Base-by-base conservation (phyloP, 1,140 invertebrate species). In the Danaus plexippus region DNA sequence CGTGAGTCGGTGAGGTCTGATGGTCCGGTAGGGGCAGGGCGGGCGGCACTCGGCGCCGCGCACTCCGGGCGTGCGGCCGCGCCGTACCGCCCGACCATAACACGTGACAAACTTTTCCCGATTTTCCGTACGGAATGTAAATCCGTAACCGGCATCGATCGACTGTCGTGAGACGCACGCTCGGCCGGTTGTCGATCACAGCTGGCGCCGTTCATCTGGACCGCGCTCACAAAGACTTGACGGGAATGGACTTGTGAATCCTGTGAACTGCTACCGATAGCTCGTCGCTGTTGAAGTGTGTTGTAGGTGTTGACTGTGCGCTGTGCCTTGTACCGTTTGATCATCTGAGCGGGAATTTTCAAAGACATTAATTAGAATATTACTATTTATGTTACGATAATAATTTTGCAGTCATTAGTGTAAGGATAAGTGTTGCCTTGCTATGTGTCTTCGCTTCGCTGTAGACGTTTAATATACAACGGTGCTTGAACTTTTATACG, bases 361-460 rank as follows among this genome's bases (percentile, higher is more conserved):
- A 53, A 54, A 62, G 68, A 73, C 63, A 57, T 69, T 75, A 47
- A 64, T 76, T 77, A 62, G 63, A 69, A 51, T 56, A 60, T 73
- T 72, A 65, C 70, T 69, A 66, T 58, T 62, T 47, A 64, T 54
- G 71, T 67, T 68, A 69, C 59, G 55, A 73, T 71, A 75, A 74
- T 80, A 75, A 67, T 77, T 75, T 73, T 61, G 74, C 66, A 62
- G 66, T 71, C 51, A 60, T 64, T 71, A 71, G 64, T 71, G 66
- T 79, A 77, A 71, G 59, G 66, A 80, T 80, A 69, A 75, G 77
- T 86, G 80, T 83, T 86, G 83, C 83, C 83, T 86, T 86, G 80
- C 77, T 80, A 79, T 75, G 83, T 86, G 83, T 84, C 80, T 84
- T 86, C 78, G 80, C 80, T 86, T 76, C 73, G 82, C 79, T 69